Conservation (phyloP, 2,888 invertebrate genomes). For the Drosophila longiperda region DNA sequence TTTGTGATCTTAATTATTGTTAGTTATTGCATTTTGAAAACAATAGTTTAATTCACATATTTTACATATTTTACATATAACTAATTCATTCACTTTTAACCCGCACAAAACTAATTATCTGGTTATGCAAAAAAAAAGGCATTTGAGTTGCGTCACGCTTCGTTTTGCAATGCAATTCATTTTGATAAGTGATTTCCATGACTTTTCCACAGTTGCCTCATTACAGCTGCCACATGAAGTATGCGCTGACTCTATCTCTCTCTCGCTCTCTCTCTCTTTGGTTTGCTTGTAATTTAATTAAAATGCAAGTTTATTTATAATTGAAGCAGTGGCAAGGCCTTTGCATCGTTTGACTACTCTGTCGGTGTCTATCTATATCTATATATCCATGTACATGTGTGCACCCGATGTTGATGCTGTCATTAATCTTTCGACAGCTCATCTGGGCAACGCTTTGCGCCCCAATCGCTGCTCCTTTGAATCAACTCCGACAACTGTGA, state of each 20-base stretch:
- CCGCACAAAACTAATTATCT: conserved; percentile 23
- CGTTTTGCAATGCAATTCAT: conserved; percentile 35
- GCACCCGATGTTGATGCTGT: conserved; percentile 60
- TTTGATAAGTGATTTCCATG: conserved; percentile 40
- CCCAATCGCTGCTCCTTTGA: conserved; percentile 15
- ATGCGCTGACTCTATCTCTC: not conserved
- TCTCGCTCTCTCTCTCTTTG: not conserved
- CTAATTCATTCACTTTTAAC: not conserved
- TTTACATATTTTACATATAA: not conserved
- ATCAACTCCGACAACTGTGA: conserved; percentile 31
- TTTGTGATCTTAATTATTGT: not conserved
- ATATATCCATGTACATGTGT: conserved; percentile 57
- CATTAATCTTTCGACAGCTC: conserved; percentile 75
- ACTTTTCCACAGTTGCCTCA: conserved; percentile 26
- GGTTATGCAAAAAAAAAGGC: conserved; percentile 20
- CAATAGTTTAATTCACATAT: not conserved
- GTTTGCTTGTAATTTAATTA: conserved; percentile 64
- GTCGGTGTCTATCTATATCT: conserved; percentile 3
- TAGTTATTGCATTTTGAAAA: not conserved
- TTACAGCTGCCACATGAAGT: conserved; percentile 37
- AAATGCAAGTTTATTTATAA: conserved; percentile 76
- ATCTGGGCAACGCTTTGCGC: conserved; percentile 4
- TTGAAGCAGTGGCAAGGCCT: conserved; percentile 59
- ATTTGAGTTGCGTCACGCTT: conserved; percentile 32
- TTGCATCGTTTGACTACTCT: conserved; percentile 16